Evolutionary conservation across 2,888 invertebrate species (phyloP).

Genomic region (Aleiodes alternator): DNA sequence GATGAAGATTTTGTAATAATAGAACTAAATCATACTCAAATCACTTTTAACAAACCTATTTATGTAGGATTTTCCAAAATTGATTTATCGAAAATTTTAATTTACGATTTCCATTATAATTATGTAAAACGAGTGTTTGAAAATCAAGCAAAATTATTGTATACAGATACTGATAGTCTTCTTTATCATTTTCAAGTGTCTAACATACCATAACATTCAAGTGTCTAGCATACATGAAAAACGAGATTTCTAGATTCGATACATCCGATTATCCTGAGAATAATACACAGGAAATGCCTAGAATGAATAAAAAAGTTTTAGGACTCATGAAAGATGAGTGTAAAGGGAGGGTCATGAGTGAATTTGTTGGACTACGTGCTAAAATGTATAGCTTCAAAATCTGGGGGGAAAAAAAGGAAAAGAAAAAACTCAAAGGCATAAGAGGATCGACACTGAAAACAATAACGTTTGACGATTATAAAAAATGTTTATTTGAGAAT

Average conservation of each 20-base stretch:
- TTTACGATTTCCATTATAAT: too few relatives aligned
- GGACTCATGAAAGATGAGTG: constrained; percentile 66
- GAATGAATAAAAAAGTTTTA: constrained; percentile 61
- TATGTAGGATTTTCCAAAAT: constrained; percentile 70
- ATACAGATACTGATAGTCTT: constrained; percentile 59
- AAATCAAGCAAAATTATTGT: too few relatives aligned
- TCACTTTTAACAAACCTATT: constrained; percentile 69
- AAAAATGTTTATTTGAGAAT: background rate
- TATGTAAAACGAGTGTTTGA: too few relatives aligned
- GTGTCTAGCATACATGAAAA: constrained; percentile 62
- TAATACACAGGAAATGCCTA: constrained; percentile 60
- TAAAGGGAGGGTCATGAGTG: constrained; percentile 58
- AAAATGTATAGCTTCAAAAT: constrained; percentile 58
- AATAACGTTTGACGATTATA: constrained; percentile 48
- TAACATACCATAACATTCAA: constrained; percentile 67
- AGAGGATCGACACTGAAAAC: constrained; percentile 40
- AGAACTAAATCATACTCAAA: constrained; percentile 60
- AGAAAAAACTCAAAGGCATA: constrained; percentile 47
- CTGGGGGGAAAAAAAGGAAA: constrained; percentile 34
- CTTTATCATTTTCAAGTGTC: constrained; percentile 64
- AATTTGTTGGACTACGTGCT: constrained; percentile 62
- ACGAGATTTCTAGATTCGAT: constrained; percentile 62
- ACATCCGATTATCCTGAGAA: constrained; percentile 54
- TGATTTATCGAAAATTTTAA: constrained; percentile 68
- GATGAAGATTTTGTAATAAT: constrained; percentile 64